Conservation (phyloP, 2,113 vertebrate species). For the Prunella fulvescens region DNA sequence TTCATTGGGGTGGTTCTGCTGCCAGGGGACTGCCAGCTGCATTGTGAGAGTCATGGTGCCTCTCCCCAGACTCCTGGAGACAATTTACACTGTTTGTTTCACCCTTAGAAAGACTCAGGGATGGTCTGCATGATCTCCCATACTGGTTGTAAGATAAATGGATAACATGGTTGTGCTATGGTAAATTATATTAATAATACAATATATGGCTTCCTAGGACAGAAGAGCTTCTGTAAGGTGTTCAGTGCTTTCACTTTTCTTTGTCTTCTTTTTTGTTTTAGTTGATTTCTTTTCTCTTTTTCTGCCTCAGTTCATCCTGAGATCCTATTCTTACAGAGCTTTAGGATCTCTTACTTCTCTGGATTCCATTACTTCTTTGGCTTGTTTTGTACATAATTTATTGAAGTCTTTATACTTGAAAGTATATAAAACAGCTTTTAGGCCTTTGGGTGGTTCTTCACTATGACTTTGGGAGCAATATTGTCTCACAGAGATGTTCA, state of each 20-base stretch:
- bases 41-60: neutral
- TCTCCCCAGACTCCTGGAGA: constrained; percentile 31
- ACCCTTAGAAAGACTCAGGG: constrained; percentile 61
- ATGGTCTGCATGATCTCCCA: constrained; percentile 61
- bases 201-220: constrained; percentile 25
- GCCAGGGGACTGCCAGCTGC: neutral
- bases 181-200: neutral
- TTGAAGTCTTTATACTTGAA: neutral
- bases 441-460: neutral
- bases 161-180: constrained; percentile 20
- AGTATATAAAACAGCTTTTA: neutral
- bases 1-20: neutral
- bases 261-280: neutral
- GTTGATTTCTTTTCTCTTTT: neutral
- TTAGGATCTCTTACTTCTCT: constrained; percentile 16
- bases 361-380: neutral
- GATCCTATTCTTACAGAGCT: neutral
- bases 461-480: neutral
- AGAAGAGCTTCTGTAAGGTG: constrained; percentile 10
- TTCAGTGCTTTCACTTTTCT: neutral
- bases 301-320: neutral
- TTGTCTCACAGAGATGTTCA: neutral
- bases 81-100: constrained; percentile 63
- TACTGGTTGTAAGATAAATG: constrained; percentile 69
- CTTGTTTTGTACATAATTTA: neutral